These are phyloP conservation scores for Phortica okadai DNA, from an alignment of 2,888 invertebrate genomes.

Conservation along the genomic window DNA sequence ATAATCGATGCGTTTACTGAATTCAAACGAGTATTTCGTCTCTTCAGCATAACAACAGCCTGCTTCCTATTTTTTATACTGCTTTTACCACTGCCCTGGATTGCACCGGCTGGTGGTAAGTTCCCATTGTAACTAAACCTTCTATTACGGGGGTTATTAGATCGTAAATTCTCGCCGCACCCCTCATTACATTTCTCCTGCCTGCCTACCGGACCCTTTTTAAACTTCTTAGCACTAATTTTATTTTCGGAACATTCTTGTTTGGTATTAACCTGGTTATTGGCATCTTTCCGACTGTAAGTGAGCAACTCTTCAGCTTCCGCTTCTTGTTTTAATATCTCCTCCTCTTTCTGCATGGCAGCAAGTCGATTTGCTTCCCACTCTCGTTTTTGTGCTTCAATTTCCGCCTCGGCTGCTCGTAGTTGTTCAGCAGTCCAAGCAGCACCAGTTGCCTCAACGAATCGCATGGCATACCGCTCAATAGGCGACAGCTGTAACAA, in stretches of 20 bases:
- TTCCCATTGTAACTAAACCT: slow-evolving; percentile 56
- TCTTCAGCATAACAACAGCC: slow-evolving; percentile 23
- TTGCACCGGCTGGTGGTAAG: slow-evolving; percentile 43
- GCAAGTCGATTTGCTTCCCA: slow-evolving; percentile 91
- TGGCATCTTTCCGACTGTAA: slow-evolving; percentile 86
- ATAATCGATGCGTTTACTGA: slow-evolving; percentile 53
- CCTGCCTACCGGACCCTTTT: slow-evolving; percentile 28
- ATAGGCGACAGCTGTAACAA: slow-evolving; percentile 89
- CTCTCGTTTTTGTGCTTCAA: slow-evolving; percentile 89
- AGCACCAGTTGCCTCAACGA: slow-evolving; percentile 89
- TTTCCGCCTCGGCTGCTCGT: slow-evolving; percentile 91
- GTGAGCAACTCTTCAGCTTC: slow-evolving; percentile 83
- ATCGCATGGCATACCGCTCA: slow-evolving; percentile 95
- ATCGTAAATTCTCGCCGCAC: neutral
- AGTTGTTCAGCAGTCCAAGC: slow-evolving; percentile 91
- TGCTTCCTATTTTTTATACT: slow-evolving; percentile 32
- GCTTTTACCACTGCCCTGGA: slow-evolving; percentile 47
- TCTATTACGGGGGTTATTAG: slow-evolving; percentile 45
- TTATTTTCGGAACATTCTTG: slow-evolving; percentile 58
- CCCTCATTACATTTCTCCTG: slow-evolving; percentile 1
- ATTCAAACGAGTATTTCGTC: slow-evolving; percentile 56
- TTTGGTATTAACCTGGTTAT: slow-evolving; percentile 88
- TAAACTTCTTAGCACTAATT: slow-evolving; percentile 39
- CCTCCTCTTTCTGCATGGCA: slow-evolving; percentile 82
- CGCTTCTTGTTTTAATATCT: slow-evolving; percentile 79